Conservation (phyloP, 2,113 vertebrate species). For the Eira barbara region DNA sequence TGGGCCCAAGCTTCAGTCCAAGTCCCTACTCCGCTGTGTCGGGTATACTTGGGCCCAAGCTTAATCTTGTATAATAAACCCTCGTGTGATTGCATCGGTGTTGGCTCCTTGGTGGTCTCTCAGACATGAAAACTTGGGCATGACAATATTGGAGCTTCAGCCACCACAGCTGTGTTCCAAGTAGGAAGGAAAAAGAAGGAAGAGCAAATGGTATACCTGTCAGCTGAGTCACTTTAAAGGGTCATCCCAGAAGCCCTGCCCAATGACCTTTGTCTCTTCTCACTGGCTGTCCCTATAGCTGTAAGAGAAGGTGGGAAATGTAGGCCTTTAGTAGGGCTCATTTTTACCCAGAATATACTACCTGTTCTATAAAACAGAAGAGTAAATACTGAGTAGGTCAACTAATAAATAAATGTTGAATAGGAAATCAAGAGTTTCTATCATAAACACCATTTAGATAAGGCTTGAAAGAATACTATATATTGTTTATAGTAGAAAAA, state of each 20-base stretch:
- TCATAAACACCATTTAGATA: not conserved
- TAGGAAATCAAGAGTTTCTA: not conserved
- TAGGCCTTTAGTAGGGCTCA: not conserved
- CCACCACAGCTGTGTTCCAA: not conserved
- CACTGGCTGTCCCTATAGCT: not conserved
- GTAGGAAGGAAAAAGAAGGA: not conserved
- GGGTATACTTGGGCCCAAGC: no score
- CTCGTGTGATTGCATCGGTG: no score
- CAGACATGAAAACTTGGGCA: no score
- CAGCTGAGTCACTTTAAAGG: not conserved
- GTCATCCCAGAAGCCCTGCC: not conserved
- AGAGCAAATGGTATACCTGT: not conserved
- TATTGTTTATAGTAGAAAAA: not conserved
- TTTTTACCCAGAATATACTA: not conserved
- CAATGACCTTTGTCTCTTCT: not conserved
- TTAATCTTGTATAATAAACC: no score
- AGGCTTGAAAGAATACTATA: not conserved
- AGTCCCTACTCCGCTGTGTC: no score
- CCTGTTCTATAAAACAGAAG: not conserved
- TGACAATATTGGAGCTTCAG: not conserved
- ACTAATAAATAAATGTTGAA: not conserved
- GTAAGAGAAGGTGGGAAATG: not conserved
- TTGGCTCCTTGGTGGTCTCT: no score
- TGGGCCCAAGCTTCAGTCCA: no score
- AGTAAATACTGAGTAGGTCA: not conserved